A percentile compares a stretch with the other conserved stretches of the same genome.
These are phyloP conservation scores for Hafferia zeledoni DNA, from an alignment of 2,797 vertebrate species.

Conservation along the genomic window DNA sequence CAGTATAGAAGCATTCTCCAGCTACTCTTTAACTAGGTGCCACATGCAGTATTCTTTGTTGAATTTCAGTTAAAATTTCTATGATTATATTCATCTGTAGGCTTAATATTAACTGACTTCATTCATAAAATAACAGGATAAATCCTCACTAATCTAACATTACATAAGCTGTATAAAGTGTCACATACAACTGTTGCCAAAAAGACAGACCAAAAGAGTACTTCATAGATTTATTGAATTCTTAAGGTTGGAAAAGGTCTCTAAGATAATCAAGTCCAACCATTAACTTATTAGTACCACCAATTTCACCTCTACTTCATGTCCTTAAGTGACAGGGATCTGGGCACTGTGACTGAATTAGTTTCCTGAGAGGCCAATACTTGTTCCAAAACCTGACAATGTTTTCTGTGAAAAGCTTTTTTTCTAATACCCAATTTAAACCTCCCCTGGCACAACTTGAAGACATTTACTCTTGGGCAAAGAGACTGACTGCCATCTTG, in stretches of 20 bases:
- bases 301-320: neutral
- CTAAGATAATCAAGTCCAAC: neutral
- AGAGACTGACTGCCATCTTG: fast-evolving
- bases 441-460: neutral
- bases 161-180: slow-evolving; percentile 9
- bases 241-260: neutral
- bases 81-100: neutral
- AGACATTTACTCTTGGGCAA: neutral
- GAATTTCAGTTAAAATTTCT: slow-evolving; percentile 28
- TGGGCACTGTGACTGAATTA: neutral
- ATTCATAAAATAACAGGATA: slow-evolving; percentile 31
- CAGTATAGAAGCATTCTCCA: neutral
- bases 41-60: neutral
- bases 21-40: neutral
- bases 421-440: neutral
- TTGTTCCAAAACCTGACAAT: neutral
- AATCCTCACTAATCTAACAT: slow-evolving; percentile 38
- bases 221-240: neutral
- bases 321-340: neutral
- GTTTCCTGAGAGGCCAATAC: neutral
- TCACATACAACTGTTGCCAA: slow-evolving; percentile 34
- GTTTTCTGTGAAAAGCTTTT: neutral
- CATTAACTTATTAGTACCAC: neutral
- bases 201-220: slow-evolving; percentile 32
- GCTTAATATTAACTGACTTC: slow-evolving; percentile 15